Percentiles rank a stretch among this genome's conserved stretches.
Conservation (phyloP, 2,797 vertebrate species). For the Anguilla marmorata region DNA sequence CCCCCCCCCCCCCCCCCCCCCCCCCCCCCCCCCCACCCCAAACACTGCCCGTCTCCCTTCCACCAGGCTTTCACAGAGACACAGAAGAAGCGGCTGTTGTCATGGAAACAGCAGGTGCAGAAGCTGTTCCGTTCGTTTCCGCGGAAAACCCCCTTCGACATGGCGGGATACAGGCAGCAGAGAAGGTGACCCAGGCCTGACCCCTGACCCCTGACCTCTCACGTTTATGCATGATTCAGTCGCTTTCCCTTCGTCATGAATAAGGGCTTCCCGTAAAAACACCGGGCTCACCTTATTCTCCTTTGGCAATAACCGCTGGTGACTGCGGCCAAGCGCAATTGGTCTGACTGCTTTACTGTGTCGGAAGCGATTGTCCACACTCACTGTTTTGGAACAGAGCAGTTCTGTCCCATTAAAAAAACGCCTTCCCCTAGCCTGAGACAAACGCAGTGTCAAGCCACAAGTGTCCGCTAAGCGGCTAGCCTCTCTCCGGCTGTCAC, state of each 20-base stretch:
- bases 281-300: neutral
- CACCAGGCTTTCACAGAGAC: slow-evolving; percentile 92
- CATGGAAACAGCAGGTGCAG: slow-evolving; percentile 99
- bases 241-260: neutral
- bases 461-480: neutral
- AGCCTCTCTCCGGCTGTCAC: neutral
- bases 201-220: slow-evolving; percentile 48
- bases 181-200: slow-evolving; percentile 77
- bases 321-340: neutral
- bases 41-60: slow-evolving; percentile 1
- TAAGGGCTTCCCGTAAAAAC: neutral
- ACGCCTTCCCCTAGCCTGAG: neutral
- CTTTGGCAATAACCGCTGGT: neutral
- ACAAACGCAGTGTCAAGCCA: neutral
- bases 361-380: neutral
- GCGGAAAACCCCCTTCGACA: slow-evolving; percentile 93
- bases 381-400: neutral
- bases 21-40: neutral
- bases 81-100: slow-evolving; percentile 98
- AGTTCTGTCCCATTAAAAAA: neutral
- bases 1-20: slow-evolving; percentile 25
- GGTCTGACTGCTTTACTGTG: neutral
- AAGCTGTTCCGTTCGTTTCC: slow-evolving; percentile 97
- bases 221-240: neutral
- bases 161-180: slow-evolving; percentile 89